phyloP scores from a whole-genome alignment of 1,140 invertebrate species.

The Drosophila tropicalis region DNA sequence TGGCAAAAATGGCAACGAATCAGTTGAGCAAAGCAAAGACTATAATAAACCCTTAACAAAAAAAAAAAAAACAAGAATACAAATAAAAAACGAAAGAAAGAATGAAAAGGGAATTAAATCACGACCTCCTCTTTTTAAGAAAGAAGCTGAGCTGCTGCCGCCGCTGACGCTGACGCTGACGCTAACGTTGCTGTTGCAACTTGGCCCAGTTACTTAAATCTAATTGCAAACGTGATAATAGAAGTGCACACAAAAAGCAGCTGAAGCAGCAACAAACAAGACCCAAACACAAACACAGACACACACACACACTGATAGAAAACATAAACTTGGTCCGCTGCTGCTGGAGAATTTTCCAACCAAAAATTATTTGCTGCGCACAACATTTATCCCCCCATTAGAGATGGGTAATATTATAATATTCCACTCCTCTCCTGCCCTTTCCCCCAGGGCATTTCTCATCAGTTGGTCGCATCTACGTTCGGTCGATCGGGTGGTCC shows the following conservation, averaged over 20 bases:
- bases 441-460: no score
- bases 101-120: conserved; percentile 15
- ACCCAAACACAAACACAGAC: conserved; percentile 6
- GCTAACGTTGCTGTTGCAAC: conserved; percentile 31
- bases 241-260: conserved; percentile 49
- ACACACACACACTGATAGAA: conserved; percentile 20
- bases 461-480: no score
- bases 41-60: conserved; percentile 69
- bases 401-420: no score
- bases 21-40: conserved; percentile 76
- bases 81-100: background rate
- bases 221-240: conserved; percentile 77
- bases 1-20: conserved; percentile 63
- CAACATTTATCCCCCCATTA: conserved; percentile 17
- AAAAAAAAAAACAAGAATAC: background rate
- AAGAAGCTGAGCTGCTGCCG: conserved; percentile 39
- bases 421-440: no score
- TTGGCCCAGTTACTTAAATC: conserved; percentile 76
- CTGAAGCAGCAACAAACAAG: conserved; percentile 32
- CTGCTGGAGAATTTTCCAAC: conserved; percentile 41
- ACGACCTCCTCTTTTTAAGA: conserved; percentile 52
- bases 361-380: conserved; percentile 55
- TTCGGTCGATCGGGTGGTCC: no score
- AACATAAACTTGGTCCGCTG: conserved; percentile 41
- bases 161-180: background rate